These are phyloP conservation scores for Ardeotis arabs DNA, from an alignment of 2,113 vertebrate genomes.

Conservation along the genomic window DNA sequence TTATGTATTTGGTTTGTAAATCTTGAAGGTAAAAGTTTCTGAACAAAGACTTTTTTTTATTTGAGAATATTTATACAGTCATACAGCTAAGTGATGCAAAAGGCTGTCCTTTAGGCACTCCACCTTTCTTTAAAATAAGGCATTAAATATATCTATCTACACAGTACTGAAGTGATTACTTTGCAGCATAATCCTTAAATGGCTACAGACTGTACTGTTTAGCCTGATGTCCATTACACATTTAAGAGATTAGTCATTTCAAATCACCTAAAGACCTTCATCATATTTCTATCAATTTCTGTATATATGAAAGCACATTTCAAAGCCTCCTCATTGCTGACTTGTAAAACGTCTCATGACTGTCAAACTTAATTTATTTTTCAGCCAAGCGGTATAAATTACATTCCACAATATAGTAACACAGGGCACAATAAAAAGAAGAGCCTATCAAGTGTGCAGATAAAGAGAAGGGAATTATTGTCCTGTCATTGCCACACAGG, in stretches of 20 bases:
- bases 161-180: constrained; percentile 24
- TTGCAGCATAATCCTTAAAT: constrained; percentile 9
- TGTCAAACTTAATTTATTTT: constrained; percentile 37
- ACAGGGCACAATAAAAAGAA: not conserved
- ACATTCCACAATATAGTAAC: not conserved
- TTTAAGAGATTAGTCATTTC: not conserved
- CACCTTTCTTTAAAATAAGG: constrained; percentile 53
- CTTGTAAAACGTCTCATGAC: constrained; percentile 12
- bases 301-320: not conserved
- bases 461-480: not conserved
- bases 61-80: constrained; percentile 46
- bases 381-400: constrained; percentile 17
- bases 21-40: constrained; percentile 60
- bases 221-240: not conserved
- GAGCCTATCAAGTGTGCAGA: constrained; percentile 10
- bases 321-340: constrained; percentile 4
- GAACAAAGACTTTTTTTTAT: constrained; percentile 49
- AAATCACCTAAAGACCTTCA: constrained; percentile 7
- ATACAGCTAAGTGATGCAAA: constrained; percentile 33
- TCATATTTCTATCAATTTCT: constrained; percentile 18
- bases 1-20: constrained; percentile 62
- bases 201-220: not conserved
- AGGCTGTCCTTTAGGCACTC: constrained; percentile 29
- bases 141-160: not conserved
- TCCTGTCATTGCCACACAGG: not conserved